These are phyloP conservation scores for Falco novaeseelandiae DNA, from an alignment of 2,797 vertebrate genomes.

Conservation along the genomic window DNA sequence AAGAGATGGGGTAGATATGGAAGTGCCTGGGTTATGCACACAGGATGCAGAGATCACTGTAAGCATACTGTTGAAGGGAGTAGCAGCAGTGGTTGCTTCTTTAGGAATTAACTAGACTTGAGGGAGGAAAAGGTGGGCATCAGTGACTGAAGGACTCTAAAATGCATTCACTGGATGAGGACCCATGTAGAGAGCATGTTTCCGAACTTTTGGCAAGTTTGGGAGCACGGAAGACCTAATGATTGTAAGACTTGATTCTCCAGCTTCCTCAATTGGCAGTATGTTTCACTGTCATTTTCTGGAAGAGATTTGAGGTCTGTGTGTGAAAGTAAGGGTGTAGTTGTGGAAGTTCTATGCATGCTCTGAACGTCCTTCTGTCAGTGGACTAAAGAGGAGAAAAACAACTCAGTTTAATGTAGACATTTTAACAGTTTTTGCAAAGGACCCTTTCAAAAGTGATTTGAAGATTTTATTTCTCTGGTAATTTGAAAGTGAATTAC, in stretches of 20 bases:
- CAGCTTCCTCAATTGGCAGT: not conserved
- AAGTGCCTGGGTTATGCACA: not conserved
- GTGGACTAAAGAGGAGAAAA: not conserved
- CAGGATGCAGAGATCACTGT: rapidly evolving
- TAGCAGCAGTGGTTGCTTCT: not conserved
- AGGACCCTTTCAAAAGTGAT: not conserved
- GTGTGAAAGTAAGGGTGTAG: not conserved
- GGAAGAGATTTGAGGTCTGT: not conserved
- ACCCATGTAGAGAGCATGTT: not conserved
- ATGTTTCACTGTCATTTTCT: not conserved
- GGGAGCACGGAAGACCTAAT: not conserved
- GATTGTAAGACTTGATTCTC: not conserved
- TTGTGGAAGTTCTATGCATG: not conserved
- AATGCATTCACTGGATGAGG: not conserved
- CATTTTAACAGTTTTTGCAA: not conserved
- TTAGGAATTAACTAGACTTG: not conserved
- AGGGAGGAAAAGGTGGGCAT: not conserved
- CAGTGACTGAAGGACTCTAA: not conserved
- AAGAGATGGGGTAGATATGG: not conserved
- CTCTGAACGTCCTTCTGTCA: not conserved
- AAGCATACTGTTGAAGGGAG: not conserved
- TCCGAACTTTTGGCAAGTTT: not conserved
- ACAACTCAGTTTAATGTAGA: not conserved
- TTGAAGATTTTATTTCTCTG: not conserved
- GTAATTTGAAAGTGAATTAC: not conserved